Base-by-base conservation (phyloP, 2,113 vertebrate species). In the Lonchura striata region DNA sequence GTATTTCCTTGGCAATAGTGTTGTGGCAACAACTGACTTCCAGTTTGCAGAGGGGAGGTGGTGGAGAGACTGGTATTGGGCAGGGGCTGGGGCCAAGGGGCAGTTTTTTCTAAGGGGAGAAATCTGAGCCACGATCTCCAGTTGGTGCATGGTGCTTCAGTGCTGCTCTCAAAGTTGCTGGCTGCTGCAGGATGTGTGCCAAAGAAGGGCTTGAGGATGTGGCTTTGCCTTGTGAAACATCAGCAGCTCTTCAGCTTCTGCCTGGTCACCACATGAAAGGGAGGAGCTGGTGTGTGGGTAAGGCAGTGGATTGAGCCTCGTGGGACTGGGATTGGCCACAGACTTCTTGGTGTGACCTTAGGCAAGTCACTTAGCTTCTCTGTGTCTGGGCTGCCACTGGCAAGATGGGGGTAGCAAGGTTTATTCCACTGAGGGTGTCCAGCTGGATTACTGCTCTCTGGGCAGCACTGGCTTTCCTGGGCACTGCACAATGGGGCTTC, bases 1-100 rank as follows among this genome's bases (percentile, higher is more conserved):
- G 35, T 69, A 82, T 92, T 96, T 96, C 90, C 93, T 89, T 94
- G 81, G 86, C 16, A 33, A 92, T 46, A 13, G 47, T 94, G 92
- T 90, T 95, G 50, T 84, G 90, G 80, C 94, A 97, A 93, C 88
- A 77, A 64, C 68, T 86, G 57, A 19, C 49, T 96, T 79, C 0
- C 3, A 57, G 74, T 92, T 74, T 47, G 46, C 74, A 70, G 50
- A 76, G 56, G 56, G 35, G 30, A 80, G 57, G 37, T n/a, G 41
- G 11, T 49, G 50, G 27, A 85, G 65, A 53, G 21, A 41, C 69
- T 10, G 7, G n/a, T 0, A 0, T 9, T 64, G 54, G 23, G 11
- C 21, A 41, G 54, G 42, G 56, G 18, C 57, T 57, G 79, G 23
- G 28, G 44, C n/a, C 1, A 1, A 66, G 54, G 15, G 12, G 13